Evolutionary conservation across 1,140 invertebrate genomes (phyloP).

Genomic region (Carcinoscorpius rotundicauda): DNA sequence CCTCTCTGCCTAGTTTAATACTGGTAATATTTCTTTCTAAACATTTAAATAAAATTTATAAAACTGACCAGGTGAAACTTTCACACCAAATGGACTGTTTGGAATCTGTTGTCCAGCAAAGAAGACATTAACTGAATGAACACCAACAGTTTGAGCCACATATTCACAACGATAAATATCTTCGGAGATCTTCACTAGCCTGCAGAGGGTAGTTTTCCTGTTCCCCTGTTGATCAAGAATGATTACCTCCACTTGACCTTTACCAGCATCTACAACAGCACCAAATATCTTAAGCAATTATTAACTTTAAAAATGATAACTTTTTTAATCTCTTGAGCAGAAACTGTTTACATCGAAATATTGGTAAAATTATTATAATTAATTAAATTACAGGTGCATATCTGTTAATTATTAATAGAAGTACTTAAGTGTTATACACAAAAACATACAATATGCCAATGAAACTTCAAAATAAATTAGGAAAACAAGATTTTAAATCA

Average conservation of each 20-base stretch:
- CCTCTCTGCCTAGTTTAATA: too few species aligned
- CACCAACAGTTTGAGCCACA: slow-evolving; percentile 51
- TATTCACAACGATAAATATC: slow-evolving; percentile 74
- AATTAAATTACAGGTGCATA: too few species aligned
- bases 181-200: slow-evolving; percentile 53
- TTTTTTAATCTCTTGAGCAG: too few species aligned
- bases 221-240: slow-evolving; percentile 67
- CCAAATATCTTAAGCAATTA: slow-evolving; percentile 1
- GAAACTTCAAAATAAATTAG: too few species aligned
- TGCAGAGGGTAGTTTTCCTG: slow-evolving; percentile 65
- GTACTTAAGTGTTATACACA: too few species aligned
- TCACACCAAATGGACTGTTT: slow-evolving; percentile 69
- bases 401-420: too few species aligned
- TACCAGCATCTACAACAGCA: slow-evolving; percentile 53
- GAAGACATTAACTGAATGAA: slow-evolving; percentile 80
- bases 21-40: too few species aligned
- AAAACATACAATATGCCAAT: too few species aligned
- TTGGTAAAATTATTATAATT: too few species aligned
- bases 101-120: slow-evolving; percentile 73
- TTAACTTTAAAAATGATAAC: neutral
- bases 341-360: too few species aligned
- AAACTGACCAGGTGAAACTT: slow-evolving; percentile 45
- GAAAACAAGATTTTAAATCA: too few species aligned
- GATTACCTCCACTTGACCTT: slow-evolving; percentile 68
- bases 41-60: neutral